Conservation (phyloP, 2,113 vertebrate genomes). For the Sinocyclocheilus anophthalmus region DNA sequence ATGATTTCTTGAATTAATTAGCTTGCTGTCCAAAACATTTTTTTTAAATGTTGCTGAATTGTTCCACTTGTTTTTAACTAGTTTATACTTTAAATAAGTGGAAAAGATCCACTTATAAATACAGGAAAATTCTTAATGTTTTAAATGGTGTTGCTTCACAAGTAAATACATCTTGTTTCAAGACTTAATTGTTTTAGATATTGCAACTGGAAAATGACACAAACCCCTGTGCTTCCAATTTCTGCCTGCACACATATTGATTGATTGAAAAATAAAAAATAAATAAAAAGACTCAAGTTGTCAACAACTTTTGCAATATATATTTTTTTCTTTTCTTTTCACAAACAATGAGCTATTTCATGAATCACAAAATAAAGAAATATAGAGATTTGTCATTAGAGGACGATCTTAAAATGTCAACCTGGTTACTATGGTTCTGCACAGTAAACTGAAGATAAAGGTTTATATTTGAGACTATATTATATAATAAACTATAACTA, state of each 20-base stretch:
- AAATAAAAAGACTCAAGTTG: neutral
- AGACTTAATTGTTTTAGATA: neutral
- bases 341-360: too few species aligned
- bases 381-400: too few species aligned
- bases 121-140: neutral
- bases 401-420: neutral
- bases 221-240: neutral
- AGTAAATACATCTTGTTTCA: neutral
- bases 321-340: too few species aligned
- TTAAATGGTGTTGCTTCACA: neutral
- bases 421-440: neutral
- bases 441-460: neutral
- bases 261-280: neutral
- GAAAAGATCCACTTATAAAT: neutral
- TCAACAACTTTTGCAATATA: too few species aligned
- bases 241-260: neutral
- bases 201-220: neutral
- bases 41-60: neutral
- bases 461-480: neutral
- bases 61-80: neutral
- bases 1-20: neutral
- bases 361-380: too few species aligned
- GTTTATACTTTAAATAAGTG: neutral
- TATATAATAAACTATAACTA: neutral
- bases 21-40: neutral